Evolutionary conservation across 2,113 vertebrate genomes (phyloP).

Genomic region (Peromyscus polionotus): DNA sequence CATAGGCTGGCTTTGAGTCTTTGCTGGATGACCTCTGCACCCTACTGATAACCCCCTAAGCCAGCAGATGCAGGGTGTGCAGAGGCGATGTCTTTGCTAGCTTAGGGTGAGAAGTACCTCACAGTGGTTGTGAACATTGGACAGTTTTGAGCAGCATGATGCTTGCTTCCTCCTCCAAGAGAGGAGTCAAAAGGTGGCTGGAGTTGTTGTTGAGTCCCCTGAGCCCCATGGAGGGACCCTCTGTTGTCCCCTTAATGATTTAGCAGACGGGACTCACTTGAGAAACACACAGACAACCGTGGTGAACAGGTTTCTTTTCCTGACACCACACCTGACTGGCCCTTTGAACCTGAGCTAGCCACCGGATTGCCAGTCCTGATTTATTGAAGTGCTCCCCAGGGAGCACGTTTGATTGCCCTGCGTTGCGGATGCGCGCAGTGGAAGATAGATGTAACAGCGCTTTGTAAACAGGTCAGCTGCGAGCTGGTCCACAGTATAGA

Average conservation of each 20-base stretch:
- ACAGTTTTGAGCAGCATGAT: conserved; percentile 64
- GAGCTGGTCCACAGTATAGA: conserved; percentile 86
- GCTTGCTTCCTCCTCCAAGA: conserved; percentile 54
- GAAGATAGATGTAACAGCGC: conserved; percentile 81
- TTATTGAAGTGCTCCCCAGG: conserved; percentile 71
- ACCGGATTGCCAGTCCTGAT: conserved; percentile 60
- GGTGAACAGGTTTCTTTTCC: not conserved
- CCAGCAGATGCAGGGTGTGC: not conserved
- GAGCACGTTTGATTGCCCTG: conserved; percentile 57
- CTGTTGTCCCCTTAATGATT: not conserved
- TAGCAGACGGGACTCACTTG: conserved; percentile 60
- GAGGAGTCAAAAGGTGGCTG: not conserved
- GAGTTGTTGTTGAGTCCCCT: not conserved
- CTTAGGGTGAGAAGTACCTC: conserved; percentile 76
- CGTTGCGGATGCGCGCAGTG: conserved; percentile 63
- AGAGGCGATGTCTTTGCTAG: conserved; percentile 53
- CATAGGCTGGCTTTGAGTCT: conserved; percentile 40
- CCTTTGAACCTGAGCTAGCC: conserved; percentile 65
- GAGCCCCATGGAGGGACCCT: not conserved
- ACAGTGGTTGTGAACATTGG: conserved; percentile 68
- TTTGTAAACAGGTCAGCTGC: conserved; percentile 80
- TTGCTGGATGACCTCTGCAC: not conserved
- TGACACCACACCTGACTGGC: conserved; percentile 9
- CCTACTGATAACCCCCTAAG: conserved; percentile 28
- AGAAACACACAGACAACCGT: conserved; percentile 48